Conservation (phyloP, 2,797 vertebrate genomes). For the Enteromius viviparus region DNA sequence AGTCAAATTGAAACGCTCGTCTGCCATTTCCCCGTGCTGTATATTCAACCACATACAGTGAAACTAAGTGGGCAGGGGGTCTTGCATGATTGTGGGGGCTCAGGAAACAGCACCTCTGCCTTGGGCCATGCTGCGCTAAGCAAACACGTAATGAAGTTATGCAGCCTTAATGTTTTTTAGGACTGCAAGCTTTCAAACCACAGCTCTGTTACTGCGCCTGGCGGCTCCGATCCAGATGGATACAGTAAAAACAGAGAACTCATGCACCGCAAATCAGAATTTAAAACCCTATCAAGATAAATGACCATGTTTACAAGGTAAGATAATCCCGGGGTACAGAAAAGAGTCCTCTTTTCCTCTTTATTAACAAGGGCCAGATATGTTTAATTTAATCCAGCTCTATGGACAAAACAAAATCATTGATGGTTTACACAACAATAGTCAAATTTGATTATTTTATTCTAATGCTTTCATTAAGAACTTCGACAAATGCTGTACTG, state of each 20-base stretch:
- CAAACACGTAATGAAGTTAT: slow-evolving; percentile 44
- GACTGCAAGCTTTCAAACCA: slow-evolving; percentile 35
- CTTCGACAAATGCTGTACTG: background rate
- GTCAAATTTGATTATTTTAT: background rate
- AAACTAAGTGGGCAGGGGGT: slow-evolving; percentile 46
- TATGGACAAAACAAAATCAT: slow-evolving; percentile 1
- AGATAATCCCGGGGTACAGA: background rate
- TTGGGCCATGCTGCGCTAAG: slow-evolving; percentile 30
- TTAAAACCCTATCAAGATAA: slow-evolving; percentile 50
- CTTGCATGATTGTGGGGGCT: slow-evolving; percentile 47
- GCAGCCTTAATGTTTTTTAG: slow-evolving; percentile 36
- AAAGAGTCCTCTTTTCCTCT: slow-evolving; percentile 12
- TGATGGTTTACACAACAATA: background rate
- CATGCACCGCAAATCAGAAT: slow-evolving; percentile 39
- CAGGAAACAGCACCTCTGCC: slow-evolving; percentile 47
- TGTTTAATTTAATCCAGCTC: background rate
- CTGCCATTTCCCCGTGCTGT: slow-evolving; percentile 6
- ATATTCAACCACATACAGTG: slow-evolving; percentile 23
- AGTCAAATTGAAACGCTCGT: slow-evolving; percentile 10
- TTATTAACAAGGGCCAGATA: background rate
- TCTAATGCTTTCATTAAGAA: background rate
- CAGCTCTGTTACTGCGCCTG: slow-evolving; percentile 36
- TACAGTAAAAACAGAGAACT: slow-evolving; percentile 28
- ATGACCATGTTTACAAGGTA: slow-evolving; percentile 41
- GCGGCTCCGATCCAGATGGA: slow-evolving; percentile 39